phyloP scores from a whole-genome alignment of 2,113 vertebrate species.

The Boulengerochromis microlepis region DNA sequence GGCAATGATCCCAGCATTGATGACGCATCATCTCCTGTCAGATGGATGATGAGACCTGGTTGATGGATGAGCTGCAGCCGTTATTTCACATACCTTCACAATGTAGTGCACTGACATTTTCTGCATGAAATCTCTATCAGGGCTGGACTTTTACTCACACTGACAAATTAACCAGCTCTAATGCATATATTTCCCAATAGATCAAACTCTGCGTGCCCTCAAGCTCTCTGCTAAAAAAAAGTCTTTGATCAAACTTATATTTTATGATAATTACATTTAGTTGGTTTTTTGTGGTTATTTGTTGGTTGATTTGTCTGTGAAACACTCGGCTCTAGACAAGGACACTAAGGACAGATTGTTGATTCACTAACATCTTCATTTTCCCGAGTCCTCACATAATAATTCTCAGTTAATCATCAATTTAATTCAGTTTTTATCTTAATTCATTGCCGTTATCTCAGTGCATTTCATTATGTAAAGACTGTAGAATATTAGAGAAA shows the following conservation, averaged over 20 bases:
- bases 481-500: background rate
- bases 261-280: background rate
- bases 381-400: background rate
- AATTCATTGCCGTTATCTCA: background rate
- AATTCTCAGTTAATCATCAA: background rate
- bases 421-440: background rate
- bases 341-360: background rate
- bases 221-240: background rate
- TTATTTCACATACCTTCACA: background rate
- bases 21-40: constrained; percentile 20
- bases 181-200: background rate
- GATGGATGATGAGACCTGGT: background rate
- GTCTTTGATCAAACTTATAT: background rate
- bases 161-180: background rate
- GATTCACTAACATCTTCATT: background rate
- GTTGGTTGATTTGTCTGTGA: background rate
- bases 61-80: constrained; percentile 2
- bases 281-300: background rate
- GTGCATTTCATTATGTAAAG: background rate
- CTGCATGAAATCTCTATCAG: constrained; percentile 13
- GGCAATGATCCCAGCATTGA: background rate
- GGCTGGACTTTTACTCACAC: background rate
- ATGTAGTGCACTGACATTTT: constrained; percentile 8
- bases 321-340: background rate
- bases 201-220: background rate